Percentiles rank a stretch among this genome's conserved stretches.
Conservation (phyloP, 2,888 invertebrate genomes). For the Caenorhabditis sp. region DNA sequence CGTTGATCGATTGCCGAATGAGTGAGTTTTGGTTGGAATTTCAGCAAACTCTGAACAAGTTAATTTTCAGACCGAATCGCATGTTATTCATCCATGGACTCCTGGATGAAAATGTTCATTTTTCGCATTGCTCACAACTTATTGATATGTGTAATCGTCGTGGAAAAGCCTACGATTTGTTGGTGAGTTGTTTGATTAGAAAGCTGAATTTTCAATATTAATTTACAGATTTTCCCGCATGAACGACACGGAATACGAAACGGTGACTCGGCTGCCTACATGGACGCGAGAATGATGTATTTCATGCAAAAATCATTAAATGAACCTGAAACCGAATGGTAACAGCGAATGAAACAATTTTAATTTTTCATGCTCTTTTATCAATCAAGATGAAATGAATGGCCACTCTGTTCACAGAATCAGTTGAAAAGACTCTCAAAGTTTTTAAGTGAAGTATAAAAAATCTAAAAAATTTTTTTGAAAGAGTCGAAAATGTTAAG, state of each 20-base stretch:
- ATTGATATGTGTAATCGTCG: constrained; percentile 87
- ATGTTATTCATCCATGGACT: constrained; percentile 94
- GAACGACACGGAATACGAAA: constrained; percentile 96
- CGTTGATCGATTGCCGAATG: constrained; percentile 87
- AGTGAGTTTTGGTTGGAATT: constrained; percentile 75
- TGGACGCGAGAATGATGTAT: constrained; percentile 86
- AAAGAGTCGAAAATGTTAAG: no score
- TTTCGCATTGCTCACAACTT: constrained; percentile 90
- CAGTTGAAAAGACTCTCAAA: no score
- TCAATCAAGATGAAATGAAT: no score
- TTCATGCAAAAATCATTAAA: constrained; percentile 43
- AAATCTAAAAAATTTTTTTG: no score
- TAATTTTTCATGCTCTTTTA: not conserved
- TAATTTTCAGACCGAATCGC: constrained; percentile 75
- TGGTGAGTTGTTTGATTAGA: constrained; percentile 74
- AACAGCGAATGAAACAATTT: not conserved
- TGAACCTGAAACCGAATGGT: not conserved
- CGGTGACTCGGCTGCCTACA: constrained; percentile 85
- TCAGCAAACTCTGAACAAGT: not conserved
- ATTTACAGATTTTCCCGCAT: constrained; percentile 84
- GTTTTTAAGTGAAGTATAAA: no score
- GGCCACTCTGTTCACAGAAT: no score
- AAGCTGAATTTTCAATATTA: not conserved
- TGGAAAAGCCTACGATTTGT: constrained; percentile 93
- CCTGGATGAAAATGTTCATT: constrained; percentile 95